Evolutionary conservation across 92 coral and sea anemone genomes (phyloP), one percentile per base, ranked within the genome.

Genomic region (Micromussa lordhowensis): DNA sequence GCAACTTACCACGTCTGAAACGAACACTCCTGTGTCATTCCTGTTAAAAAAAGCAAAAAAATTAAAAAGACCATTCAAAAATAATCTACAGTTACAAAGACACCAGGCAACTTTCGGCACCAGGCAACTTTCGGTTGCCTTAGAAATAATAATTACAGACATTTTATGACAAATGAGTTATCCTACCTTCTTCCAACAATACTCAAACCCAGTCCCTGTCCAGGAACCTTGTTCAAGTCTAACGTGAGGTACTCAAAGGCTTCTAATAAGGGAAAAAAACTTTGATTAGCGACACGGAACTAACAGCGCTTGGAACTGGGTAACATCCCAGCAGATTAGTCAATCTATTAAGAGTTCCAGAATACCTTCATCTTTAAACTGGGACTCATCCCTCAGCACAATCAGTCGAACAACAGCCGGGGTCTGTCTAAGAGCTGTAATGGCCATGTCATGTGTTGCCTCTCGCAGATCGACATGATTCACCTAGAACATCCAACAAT

Each of bases 141-240:
- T 44, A 44, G 51, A 44, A 44, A 44, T 36, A 36, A 36, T 36
- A 36, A 36, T 36, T 36, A 36, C 38, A 36, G 38, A 1, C 38
- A 36, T 36, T 13, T 12, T 44, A 8, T 44, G 1, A 44, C 38
- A 36, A 51, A 4, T 7, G n/a, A 32, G 3, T 28, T 3, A 2
- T 71, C 92, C 76, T 64, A 97, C 99, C 98, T 94, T 90, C 99
- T 94, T 58, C 98, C 99, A 28, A 97, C 99, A 17, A 97, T 97
- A 82, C 99, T 97, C 77, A 97, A 81, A 16, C 99, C 99, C 71
- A 97, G 95, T 55, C 99, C 97, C 72, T 97, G 99, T 54, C 99
- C 99, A 48, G 99, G 99, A 19, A 90, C 94, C 83, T 93, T 97
- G 89, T 89, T 82, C 75, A 97, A 81, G 57, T 95, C 97, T 11